Base-by-base conservation (phyloP, 2,113 vertebrate species). In the Perca flavescens region DNA sequence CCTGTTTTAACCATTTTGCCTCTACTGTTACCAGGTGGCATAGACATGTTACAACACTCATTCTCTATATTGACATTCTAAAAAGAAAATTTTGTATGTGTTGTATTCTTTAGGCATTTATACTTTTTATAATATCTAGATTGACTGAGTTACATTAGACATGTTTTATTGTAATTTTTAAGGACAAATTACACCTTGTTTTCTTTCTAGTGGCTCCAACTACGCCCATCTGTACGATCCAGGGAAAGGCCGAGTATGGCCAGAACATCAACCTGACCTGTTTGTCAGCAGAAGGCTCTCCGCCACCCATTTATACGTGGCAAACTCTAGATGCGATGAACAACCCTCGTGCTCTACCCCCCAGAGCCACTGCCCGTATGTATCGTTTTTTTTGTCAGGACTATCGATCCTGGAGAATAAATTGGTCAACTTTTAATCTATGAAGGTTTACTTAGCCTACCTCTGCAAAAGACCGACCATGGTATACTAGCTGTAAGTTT, bases 181-280 rank as follows among this genome's bases (percentile, higher is more conserved):
- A 52, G n/a, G 5, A 64, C 28, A 58, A 47, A 11, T 31, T 0
- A 36, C 9, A 31, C 4, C 2, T 74, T 15, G 40, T 36, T 49
- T 74, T 46, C 52, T 64, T 69, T 31, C 5, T 88, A 99, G 97
- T 98, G 79, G 80, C 94, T 62, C 98, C 97, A n/a, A 97, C 98
- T 7, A 80, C 21, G 0, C 97, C 97, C 0, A 86, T 91, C 21
- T 99, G 97, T 65, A 19, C 66, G 0, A 84, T 97, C 14, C 0
- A 93, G 28, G 97, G 98, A 5, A 95, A 86, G 14, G 3, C 94
- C 0, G 88, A 97, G 80, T 97, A 96, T 0, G 96, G 95, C 36
- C 92, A 96, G 50, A 75, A 96, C 87, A 96, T 99, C 88, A 94
- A 92, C 52, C 89, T 99, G 75, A 97, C 94, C 7, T 99, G 98